Evolutionary conservation across 2,888 invertebrate genomes (phyloP), one percentile per base, ranked within the genome.

Genomic region (Eudemis profundana): DNA sequence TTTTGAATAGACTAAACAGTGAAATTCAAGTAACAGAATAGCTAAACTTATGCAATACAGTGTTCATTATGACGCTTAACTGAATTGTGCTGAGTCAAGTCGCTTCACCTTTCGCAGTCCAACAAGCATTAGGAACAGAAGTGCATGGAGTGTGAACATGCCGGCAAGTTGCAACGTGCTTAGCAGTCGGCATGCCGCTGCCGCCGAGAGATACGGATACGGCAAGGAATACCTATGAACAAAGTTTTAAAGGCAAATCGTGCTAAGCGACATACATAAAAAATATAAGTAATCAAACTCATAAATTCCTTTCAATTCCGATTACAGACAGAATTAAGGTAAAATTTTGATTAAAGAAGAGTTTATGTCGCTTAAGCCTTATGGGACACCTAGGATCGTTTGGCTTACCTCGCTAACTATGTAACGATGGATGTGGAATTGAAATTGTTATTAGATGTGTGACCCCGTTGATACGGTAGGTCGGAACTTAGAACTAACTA

Each of bases 361-460:
- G 21, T 7, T 3, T 4, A n/a, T 42, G 51, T 42, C 50, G 21
- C 29, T 50, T 56, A 56, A 10, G 40, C 2, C 33, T 12, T 50
- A 5, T 56, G 49, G 4, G 12, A 33, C 5, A 29, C n/a, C 0
- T 5, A 7, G 1, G 29, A 21, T 42, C 2, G 0, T 2, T 23
- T 17, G 17, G 49, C 4, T 57, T 17, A n/a, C 36, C 27, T 3
- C 27, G 33, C 19, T 56, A 56, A 49, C 56, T 57, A 63, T 57
- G 46, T 46, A 29, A n/a, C 7, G 42, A 46, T 15, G 49, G 49
- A 57, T 49, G 21, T 7, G 15, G 33, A 50, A 63, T 63, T 42
- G 50, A 50, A 63, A 63, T 63, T 63, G 63, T 63, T 57, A 27
- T 50, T 33, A 42, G 42, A 63, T 14, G 49, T 23, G 40, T 27